phyloP scores from a whole-genome alignment of 2,113 vertebrate species.

The Sus scrofa region T2T-Sscrofa CM000812.6:122302001-122302500 shows the following conservation, averaged over 20 bases:
- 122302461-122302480: too few relatives aligned
- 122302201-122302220: not conserved
- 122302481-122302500: not conserved
- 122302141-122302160: not conserved
- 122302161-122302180: not conserved
- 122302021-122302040: not conserved
- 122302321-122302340: not conserved
- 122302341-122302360: not conserved
- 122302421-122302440: not conserved
- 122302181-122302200: not conserved
- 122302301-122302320: slow-evolving; percentile 14
- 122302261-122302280: not conserved
- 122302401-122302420: not conserved
- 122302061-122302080: not conserved
- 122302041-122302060: not conserved
- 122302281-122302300: not conserved
- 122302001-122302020: not conserved
- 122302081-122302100: not conserved
- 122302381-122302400: not conserved
- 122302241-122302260: not conserved
- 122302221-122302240: not conserved
- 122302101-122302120: not conserved
- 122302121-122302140: not conserved
- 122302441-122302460: not conserved
- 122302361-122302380: not conserved